Percentiles rank a stretch among this genome's conserved stretches.
Evolutionary conservation across 2,113 vertebrate genomes (phyloP).

Genomic region (Chelonoidis abingdonii): DNA sequence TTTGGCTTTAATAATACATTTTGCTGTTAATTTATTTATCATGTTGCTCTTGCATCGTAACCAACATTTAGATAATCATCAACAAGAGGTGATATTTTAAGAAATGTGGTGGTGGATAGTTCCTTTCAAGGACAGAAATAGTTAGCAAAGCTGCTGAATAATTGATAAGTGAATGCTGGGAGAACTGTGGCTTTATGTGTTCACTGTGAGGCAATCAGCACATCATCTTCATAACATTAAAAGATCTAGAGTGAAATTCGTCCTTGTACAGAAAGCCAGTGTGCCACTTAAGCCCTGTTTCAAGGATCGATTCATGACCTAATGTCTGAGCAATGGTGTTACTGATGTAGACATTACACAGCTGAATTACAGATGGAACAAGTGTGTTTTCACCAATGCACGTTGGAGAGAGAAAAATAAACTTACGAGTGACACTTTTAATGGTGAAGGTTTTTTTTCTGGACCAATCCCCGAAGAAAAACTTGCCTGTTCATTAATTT

Average conservation of each 20-base stretch:
- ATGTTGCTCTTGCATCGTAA: neutral
- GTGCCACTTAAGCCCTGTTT: neutral
- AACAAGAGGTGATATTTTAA: constrained; percentile 49
- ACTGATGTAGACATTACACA: neutral
- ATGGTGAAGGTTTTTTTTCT: constrained; percentile 35
- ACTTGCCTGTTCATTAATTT: constrained; percentile 42
- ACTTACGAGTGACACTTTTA: constrained; percentile 13
- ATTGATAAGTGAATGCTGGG: constrained; percentile 24
- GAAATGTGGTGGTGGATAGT: constrained; percentile 26
- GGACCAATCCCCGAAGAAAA: constrained; percentile 36
- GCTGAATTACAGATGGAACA: neutral
- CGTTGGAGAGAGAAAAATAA: neutral
- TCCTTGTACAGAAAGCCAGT: neutral
- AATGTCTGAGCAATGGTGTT: neutral
- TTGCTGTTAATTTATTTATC: constrained; percentile 58
- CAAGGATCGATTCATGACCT: neutral
- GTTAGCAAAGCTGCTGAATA: constrained; percentile 57
- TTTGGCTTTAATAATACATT: neutral
- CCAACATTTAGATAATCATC: constrained; percentile 56
- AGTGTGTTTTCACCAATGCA: neutral
- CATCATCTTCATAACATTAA: neutral
- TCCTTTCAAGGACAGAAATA: constrained; percentile 46
- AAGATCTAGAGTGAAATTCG: neutral
- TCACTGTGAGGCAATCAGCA: neutral
- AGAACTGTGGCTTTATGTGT: constrained; percentile 9